Evolutionary conservation across 2,888 invertebrate genomes (phyloP).

Genomic region (Selenia dentaria): DNA sequence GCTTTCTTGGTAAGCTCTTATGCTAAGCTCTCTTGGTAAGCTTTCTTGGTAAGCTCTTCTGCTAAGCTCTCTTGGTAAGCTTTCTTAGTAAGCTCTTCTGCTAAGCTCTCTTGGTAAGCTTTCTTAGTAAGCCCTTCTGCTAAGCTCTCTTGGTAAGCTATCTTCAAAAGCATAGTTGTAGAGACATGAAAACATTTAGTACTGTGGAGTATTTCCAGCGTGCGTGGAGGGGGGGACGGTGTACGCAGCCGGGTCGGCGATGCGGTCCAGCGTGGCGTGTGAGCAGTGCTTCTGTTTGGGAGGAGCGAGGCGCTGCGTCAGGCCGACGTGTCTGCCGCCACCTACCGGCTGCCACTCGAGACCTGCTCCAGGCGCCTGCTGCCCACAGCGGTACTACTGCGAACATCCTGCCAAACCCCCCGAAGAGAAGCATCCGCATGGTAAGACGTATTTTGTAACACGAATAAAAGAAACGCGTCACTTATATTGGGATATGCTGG

Average conservation of each 20-base stretch:
- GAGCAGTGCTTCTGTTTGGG: constrained; percentile 94
- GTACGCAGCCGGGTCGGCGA: constrained; percentile 92
- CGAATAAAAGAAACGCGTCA: no score
- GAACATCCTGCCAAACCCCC: constrained; percentile 46
- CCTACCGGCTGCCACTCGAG: constrained; percentile 88
- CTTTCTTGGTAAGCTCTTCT: no score
- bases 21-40: constrained; percentile 59
- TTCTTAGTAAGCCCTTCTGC: no score
- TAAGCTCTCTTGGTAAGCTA: constrained; percentile 54
- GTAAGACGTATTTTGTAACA: no score
- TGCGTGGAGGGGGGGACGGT: constrained; percentile 89
- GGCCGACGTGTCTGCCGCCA: constrained; percentile 91
- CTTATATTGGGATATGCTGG: no score
- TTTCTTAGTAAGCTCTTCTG: no score
- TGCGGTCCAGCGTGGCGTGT: constrained; percentile 91
- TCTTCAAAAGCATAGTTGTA: not conserved
- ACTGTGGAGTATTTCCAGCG: constrained; percentile 77
- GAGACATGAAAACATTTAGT: not conserved
- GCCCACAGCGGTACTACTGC: constrained; percentile 92
- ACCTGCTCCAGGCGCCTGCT: constrained; percentile 88
- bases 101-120: constrained; percentile 56
- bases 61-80: constrained; percentile 57
- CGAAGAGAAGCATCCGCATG: constrained; percentile 44
- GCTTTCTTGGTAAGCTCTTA: constrained; percentile 22
- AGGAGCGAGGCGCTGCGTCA: constrained; percentile 90